phyloP scores from a whole-genome alignment of 2,113 vertebrate genomes.

The Pituophis catenifer region DNA sequence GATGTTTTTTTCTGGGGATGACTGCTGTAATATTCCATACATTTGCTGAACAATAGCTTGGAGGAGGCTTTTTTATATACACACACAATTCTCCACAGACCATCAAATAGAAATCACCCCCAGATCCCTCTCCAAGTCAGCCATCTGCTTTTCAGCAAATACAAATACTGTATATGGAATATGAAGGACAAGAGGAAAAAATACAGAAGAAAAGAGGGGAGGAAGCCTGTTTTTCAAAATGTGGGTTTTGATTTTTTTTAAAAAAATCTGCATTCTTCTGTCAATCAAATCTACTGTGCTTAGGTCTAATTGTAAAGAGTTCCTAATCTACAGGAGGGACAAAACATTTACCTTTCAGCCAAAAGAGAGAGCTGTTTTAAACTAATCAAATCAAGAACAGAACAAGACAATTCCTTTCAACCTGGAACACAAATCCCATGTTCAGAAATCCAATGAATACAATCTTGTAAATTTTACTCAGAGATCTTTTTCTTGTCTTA shows the following conservation, averaged over 20 bases:
- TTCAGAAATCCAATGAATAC: neutral
- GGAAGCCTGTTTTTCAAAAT: neutral
- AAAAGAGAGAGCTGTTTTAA: neutral
- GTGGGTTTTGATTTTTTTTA: neutral
- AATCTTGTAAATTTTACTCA: neutral
- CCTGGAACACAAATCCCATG: neutral
- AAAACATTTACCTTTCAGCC: neutral
- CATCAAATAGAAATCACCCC: neutral
- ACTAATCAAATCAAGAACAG: neutral
- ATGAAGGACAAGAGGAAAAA: no score
- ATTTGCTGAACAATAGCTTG: neutral
- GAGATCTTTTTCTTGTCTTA: neutral
- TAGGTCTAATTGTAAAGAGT: neutral
- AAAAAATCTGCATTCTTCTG: neutral
- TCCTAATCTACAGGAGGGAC: neutral
- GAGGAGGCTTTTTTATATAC: neutral
- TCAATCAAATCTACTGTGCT: neutral
- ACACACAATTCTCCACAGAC: neutral
- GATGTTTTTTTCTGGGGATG: neutral
- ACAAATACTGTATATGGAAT: neutral
- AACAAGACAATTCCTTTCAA: neutral
- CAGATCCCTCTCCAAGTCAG: neutral
- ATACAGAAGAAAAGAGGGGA: neutral
- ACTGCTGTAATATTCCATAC: neutral
- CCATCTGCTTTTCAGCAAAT: neutral